Evolutionary conservation across 2,888 invertebrate genomes (phyloP), one percentile per base, ranked within the genome.

Genomic region (Vannuccia rotundouncinata): DNA sequence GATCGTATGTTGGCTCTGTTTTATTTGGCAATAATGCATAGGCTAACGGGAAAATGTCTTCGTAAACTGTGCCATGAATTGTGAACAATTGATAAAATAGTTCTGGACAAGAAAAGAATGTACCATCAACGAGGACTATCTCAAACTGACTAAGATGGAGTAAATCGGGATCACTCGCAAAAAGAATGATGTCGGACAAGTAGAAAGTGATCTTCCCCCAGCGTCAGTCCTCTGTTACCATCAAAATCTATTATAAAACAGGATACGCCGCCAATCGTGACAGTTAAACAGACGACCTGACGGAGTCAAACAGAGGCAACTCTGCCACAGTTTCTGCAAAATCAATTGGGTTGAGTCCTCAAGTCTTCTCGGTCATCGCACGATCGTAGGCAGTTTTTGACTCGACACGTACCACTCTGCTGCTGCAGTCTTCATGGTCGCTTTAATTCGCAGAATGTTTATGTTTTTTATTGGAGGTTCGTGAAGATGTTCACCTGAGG

Each of bases 1-100:
- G 25, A 66, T 22, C 25, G 66, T 66, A 13, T 5, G 25, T 66
- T 5, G 10, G 2, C 25, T 66, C 66, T 22, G 66, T 66, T 66
- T 66, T 66, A 66, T 66, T 66, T 66, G 66, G 66, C 66, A 66
- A 66, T 66, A 66, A 66, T n/a, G 66, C 66, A 66, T 66, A 66
- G 22, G 66, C 66, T 66, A 66, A 66, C 25, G 22, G 25, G 66
- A 66, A 66, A 66, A 66, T 66, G 66, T 66, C 66, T 66, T 27
- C 25, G 22, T 66, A 66, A 22, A 66, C 66, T 66, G 25, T 27
- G 10, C 66, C 22, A 66, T 66, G 66, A 66, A 66, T 66, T n/a
- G 66, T 66, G 5, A 13, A 13, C 10, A 66, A 22, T 66, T 66
- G 66, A 66, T 66, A 5, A 66, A 66, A 66, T 22, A 66, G 66